A percentile compares a stretch with the other conserved stretches of the same genome.
These are phyloP conservation scores for Limanda limanda DNA, from an alignment of 2,113 vertebrate genomes.

Conservation along the genomic window DNA sequence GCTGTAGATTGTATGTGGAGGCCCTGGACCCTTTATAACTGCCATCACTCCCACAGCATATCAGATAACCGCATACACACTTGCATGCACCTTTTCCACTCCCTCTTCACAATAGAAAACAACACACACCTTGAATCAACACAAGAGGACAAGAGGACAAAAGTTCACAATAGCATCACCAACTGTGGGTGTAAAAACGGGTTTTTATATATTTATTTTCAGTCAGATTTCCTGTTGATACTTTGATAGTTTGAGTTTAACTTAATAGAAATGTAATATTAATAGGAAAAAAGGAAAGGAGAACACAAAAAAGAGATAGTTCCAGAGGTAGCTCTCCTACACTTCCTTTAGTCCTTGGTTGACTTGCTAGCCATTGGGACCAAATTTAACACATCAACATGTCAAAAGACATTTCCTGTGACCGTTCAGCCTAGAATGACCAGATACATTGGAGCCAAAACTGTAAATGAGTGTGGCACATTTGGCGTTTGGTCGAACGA, in stretches of 20 bases:
- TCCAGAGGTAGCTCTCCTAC: not conserved
- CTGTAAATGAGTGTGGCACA: not conserved
- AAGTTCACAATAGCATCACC: constrained; percentile 2
- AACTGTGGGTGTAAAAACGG: not conserved
- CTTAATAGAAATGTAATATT: no score
- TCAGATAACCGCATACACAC: constrained; percentile 40
- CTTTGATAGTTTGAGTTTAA: no score
- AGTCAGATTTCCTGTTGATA: not conserved
- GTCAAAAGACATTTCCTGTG: constrained; percentile 20
- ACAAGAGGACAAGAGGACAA: constrained; percentile 23
- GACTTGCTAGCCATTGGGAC: not conserved
- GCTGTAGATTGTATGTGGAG: not conserved
- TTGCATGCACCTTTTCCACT: constrained; percentile 1
- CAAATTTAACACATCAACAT: not conserved
- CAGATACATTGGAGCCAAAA: not conserved
- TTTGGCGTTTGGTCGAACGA: not conserved
- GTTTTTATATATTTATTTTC: not conserved
- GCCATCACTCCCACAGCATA: constrained; percentile 16
- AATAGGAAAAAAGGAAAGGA: no score
- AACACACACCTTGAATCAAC: constrained; percentile 32
- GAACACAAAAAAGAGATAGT: not conserved
- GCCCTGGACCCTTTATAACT: not conserved
- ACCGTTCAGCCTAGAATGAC: constrained; percentile 2
- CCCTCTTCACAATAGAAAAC: constrained; percentile 19
- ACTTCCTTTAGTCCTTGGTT: not conserved